Percentiles rank a stretch among this genome's conserved stretches.
phyloP scores from a whole-genome alignment of 1,140 invertebrate genomes.

The Cephus cinctus region DNA sequence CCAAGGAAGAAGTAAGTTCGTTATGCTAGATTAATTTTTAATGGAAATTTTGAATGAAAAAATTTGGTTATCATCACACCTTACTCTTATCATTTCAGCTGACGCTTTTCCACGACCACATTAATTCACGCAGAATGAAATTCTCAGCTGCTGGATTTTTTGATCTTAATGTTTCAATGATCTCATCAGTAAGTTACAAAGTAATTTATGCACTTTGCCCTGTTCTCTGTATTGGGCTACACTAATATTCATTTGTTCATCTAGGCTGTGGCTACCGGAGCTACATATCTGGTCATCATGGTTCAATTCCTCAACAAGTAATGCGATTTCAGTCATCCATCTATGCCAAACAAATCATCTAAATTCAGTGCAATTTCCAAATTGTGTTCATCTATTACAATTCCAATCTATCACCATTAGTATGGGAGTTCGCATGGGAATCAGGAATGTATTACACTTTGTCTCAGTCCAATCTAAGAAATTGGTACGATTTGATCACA shows the following conservation, averaged over 20 bases:
- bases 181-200: neutral
- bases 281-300: neutral
- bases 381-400: neutral
- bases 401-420: neutral
- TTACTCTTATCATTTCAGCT: neutral
- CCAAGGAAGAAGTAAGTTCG: neutral
- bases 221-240: neutral
- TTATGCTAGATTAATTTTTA: neutral
- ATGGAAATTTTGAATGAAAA: neutral
- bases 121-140: neutral
- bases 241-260: neutral
- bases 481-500: too few species aligned
- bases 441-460: too few species aligned
- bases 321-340: too few species aligned
- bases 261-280: neutral
- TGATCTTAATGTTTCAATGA: neutral
- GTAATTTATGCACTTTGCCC: too few species aligned
- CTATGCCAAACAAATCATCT: neutral
- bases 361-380: neutral
- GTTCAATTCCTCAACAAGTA: neutral
- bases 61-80: too few species aligned
- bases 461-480: too few species aligned
- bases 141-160: constrained; percentile 1
- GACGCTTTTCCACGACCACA: neutral
- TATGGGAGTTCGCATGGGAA: neutral